Percentiles rank a stretch among this genome's conserved stretches.
phyloP scores from a whole-genome alignment of 2,113 vertebrate species.

The Labrus mixtus region DNA sequence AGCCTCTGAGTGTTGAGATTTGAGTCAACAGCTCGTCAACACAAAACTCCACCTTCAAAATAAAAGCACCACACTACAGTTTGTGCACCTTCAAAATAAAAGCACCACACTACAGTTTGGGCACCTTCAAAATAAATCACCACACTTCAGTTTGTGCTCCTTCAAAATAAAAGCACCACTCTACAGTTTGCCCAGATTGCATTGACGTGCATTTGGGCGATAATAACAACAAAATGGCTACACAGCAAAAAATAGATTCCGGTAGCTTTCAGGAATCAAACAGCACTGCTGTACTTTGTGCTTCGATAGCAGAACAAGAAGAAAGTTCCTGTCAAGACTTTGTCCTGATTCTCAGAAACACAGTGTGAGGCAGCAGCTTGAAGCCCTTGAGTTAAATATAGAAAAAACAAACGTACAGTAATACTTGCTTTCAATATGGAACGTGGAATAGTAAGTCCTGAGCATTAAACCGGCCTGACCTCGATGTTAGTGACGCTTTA shows the following conservation, averaged over 20 bases:
- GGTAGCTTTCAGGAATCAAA: conserved; percentile 16
- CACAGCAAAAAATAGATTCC: conserved; percentile 29
- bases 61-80: too few species aligned
- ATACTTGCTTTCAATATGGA: not conserved
- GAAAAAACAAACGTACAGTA: not conserved
- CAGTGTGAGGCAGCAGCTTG: conserved; percentile 4
- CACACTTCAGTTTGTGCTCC: too few species aligned
- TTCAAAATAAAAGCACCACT: too few species aligned
- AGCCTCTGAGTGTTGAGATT: too few species aligned
- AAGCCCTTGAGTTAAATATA: not conserved
- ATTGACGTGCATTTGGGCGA: conserved; percentile 38
- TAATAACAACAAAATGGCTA: conserved; percentile 46
- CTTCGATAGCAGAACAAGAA: conserved; percentile 23
- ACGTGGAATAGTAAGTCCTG: not conserved
- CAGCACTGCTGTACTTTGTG: conserved; percentile 15
- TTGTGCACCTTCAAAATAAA: too few species aligned
- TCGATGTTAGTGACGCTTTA: conserved; percentile 5
- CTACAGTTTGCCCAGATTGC: not conserved
- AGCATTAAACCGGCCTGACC: not conserved
- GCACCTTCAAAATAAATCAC: too few species aligned
- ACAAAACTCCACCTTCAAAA: too few species aligned
- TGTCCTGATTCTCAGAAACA: conserved; percentile 19
- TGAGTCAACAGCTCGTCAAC: too few species aligned
- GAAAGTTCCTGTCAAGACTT: conserved; percentile 14
- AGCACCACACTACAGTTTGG: too few species aligned